These are phyloP conservation scores for Ranitomeya variabilis DNA, from an alignment of 2,113 vertebrate genomes.

Conservation along the genomic window DNA sequence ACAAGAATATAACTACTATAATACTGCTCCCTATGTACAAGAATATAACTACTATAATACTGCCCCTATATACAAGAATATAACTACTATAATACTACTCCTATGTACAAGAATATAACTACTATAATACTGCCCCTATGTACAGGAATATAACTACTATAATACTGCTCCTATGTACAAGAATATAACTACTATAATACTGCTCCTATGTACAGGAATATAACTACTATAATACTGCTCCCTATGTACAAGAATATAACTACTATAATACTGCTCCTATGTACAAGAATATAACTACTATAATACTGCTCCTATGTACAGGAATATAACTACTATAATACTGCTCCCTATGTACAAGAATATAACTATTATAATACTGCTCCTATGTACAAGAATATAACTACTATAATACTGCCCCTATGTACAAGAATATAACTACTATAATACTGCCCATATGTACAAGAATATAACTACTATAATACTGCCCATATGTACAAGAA, in stretches of 20 bases:
- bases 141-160: too few species aligned
- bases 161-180: background rate
- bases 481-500: background rate
- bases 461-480: background rate
- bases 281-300: too few species aligned
- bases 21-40: background rate
- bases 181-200: background rate
- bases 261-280: background rate
- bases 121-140: background rate
- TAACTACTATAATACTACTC: background rate
- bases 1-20: background rate
- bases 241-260: background rate
- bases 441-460: background rate
- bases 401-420: background rate
- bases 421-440: too few species aligned
- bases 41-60: background rate
- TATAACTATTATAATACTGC: background rate
- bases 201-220: background rate
- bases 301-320: background rate
- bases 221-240: background rate
- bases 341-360: background rate
- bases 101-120: background rate
- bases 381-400: background rate
- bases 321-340: background rate
- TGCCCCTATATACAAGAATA: background rate